Percentiles rank a stretch among this genome's conserved stretches.
phyloP scores from a whole-genome alignment of 2,113 vertebrate genomes.

The Myxocyprinus asiaticus region DNA sequence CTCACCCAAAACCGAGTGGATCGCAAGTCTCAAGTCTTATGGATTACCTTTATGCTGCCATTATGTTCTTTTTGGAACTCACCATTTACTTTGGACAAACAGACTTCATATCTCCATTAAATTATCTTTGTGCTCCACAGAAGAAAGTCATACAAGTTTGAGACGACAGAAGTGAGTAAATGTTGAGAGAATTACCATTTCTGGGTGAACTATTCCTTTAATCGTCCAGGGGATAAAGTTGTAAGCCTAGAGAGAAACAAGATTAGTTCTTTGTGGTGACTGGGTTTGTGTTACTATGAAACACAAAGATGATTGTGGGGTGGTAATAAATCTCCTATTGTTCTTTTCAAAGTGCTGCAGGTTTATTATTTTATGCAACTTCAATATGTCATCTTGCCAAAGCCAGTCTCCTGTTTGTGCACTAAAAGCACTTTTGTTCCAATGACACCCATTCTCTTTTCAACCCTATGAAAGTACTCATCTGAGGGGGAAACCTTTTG shows the following conservation, averaged over 20 bases:
- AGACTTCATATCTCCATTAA: too few species aligned
- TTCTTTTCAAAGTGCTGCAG: conserved; percentile 41
- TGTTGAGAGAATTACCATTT: too few species aligned
- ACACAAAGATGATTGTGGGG: conserved; percentile 1
- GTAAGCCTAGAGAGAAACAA: neutral
- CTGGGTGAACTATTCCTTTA: too few species aligned
- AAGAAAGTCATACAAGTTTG: too few species aligned
- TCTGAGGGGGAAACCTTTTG: neutral
- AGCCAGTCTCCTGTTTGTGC: neutral
- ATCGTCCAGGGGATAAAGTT: neutral
- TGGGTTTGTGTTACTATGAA: conserved; percentile 3
- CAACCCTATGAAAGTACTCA: neutral
- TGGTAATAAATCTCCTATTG: conserved; percentile 49
- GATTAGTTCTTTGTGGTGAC: conserved; percentile 20
- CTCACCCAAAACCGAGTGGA: too few species aligned
- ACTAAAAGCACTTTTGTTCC: neutral
- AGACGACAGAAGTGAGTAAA: too few species aligned
- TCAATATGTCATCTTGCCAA: conserved; percentile 8
- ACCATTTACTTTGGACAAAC: too few species aligned
- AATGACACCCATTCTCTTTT: neutral
- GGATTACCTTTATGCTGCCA: too few species aligned
- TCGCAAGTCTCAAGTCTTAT: too few species aligned
- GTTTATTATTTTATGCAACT: conserved; percentile 44
- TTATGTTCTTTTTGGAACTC: too few species aligned
- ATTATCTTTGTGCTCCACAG: too few species aligned